Evolutionary conservation across 92 coral and sea anemone genomes (phyloP).

Genomic region (Heteractis magnifica): DNA sequence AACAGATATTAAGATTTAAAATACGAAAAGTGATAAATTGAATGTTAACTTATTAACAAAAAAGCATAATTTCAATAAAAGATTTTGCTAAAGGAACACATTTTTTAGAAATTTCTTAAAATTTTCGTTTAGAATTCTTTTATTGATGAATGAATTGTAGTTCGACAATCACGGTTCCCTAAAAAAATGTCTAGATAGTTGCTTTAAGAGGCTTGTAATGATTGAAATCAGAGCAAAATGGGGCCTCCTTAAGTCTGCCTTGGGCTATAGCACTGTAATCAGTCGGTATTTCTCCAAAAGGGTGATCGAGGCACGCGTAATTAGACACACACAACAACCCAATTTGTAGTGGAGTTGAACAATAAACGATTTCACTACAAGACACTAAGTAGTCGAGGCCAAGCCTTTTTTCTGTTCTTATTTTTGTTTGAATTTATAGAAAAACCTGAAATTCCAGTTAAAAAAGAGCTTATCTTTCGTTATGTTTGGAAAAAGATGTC

Average conservation of each 20-base stretch:
- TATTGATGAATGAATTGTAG: too few species aligned
- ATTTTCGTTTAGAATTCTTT: too few species aligned
- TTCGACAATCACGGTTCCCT: not conserved
- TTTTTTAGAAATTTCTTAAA: too few species aligned
- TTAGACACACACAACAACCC: not conserved
- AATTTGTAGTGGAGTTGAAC: not conserved
- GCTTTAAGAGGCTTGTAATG: not conserved
- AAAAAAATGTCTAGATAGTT: not conserved
- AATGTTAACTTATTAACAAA: too few species aligned
- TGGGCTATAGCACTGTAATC: conserved; percentile 5
- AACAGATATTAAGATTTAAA: too few species aligned
- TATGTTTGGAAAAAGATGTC: not conserved
- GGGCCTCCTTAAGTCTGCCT: not conserved
- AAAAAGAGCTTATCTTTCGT: not conserved
- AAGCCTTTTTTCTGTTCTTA: not conserved
- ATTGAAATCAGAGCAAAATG: not conserved
- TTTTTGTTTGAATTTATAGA: not conserved
- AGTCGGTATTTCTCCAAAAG: not conserved
- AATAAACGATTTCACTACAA: not conserved
- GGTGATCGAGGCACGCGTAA: not conserved
- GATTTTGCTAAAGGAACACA: too few species aligned
- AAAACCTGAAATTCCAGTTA: not conserved
- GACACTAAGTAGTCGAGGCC: not conserved
- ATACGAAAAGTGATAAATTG: too few species aligned
- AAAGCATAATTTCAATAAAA: too few species aligned